Evolutionary conservation across 2,113 vertebrate species (phyloP).

Genomic region (Paradoxurus hermaphroditus): DNA sequence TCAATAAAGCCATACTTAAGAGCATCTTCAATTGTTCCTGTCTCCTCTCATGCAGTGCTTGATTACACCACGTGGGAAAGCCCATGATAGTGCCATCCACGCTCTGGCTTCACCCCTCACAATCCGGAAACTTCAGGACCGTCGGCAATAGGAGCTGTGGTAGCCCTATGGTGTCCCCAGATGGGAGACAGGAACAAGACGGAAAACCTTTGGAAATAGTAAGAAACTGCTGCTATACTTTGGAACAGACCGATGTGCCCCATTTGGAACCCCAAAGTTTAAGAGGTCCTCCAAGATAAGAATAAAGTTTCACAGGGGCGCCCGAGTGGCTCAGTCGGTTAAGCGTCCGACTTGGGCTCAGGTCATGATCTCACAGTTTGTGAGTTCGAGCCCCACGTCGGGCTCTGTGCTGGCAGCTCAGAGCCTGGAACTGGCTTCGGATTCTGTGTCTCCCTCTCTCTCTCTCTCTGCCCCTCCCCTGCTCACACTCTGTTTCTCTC

Average conservation of each 20-base stretch:
- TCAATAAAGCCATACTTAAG: conserved; percentile 30
- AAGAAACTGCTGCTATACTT: background rate
- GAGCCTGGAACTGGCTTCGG: too few species aligned
- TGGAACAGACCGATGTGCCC: background rate
- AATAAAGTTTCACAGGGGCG: background rate
- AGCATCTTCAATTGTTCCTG: background rate
- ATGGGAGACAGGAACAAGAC: background rate
- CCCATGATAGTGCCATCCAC: too few species aligned
- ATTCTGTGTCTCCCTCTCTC: too few species aligned
- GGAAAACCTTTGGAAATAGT: background rate
- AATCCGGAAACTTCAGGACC: background rate
- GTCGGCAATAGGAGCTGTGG: background rate
- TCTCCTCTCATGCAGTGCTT: background rate
- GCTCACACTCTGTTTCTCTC: too few species aligned
- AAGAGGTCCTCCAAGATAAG: background rate
- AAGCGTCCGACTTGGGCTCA: too few species aligned
- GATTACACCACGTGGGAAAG: background rate
- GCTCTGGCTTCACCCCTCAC: background rate
- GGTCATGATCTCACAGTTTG: too few species aligned
- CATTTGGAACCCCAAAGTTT: background rate
- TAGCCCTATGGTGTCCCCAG: background rate
- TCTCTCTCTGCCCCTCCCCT: too few species aligned
- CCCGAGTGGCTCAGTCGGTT: too few species aligned
- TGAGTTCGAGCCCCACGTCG: too few species aligned
- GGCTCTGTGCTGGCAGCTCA: too few species aligned